phyloP scores from a whole-genome alignment of 2,888 invertebrate genomes.

The Ennomos quercinarius region DNA sequence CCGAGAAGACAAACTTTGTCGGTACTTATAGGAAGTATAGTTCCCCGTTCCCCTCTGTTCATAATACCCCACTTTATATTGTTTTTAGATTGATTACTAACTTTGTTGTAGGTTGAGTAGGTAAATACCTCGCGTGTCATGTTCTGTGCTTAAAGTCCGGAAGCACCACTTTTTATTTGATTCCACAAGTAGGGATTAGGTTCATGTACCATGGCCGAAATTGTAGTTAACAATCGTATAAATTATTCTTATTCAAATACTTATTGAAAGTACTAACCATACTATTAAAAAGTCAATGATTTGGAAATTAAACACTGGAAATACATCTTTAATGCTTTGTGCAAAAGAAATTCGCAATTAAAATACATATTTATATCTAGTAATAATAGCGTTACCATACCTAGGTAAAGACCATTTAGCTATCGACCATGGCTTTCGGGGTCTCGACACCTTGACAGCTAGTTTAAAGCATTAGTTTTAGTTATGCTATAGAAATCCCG shows the following conservation, averaged over 20 bases:
- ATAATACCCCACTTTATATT: slow-evolving; percentile 28
- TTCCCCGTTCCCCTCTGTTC: slow-evolving; percentile 11
- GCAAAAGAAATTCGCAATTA: too few relatives aligned
- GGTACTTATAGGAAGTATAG: slow-evolving; percentile 26
- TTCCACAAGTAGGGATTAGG: slow-evolving; percentile 13
- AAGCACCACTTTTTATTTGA: slow-evolving; percentile 25
- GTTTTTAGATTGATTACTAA: slow-evolving; percentile 29
- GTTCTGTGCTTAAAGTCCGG: slow-evolving; percentile 3
- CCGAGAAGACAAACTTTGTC: slow-evolving; percentile 42
- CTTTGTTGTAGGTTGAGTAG: slow-evolving; percentile 12
- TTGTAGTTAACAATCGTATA: slow-evolving; percentile 12
- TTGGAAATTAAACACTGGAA: too few relatives aligned
- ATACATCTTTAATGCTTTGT: too few relatives aligned
- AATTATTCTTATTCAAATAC: too few relatives aligned
- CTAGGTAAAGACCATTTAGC: too few relatives aligned
- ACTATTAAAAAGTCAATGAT: too few relatives aligned
- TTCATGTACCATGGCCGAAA: slow-evolving; percentile 6
- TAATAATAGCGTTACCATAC: too few relatives aligned
- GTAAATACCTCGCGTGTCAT: slow-evolving; percentile 3
- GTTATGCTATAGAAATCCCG: slow-evolving; percentile 24
- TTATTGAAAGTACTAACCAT: too few relatives aligned
- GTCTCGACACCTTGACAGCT: slow-evolving; percentile 23
- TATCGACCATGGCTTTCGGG: too few relatives aligned
- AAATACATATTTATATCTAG: too few relatives aligned
- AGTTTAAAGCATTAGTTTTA: slow-evolving; percentile 27